phyloP scores from a whole-genome alignment of 2,888 invertebrate species.

The Ommatoiulus sabulosus region DNA sequence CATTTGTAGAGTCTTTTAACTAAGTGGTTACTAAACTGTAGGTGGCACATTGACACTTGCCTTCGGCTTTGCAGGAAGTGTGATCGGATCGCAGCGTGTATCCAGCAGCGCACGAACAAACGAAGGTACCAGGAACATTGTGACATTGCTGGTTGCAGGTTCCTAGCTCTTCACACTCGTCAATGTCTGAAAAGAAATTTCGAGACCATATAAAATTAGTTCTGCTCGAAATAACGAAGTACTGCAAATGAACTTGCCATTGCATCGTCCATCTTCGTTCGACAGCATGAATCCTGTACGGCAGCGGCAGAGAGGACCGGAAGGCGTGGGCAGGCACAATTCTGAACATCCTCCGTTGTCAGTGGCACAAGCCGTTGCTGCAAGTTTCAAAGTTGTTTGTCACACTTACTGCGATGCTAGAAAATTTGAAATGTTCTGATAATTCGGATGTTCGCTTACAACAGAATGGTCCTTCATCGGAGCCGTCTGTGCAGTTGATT shows the following conservation, averaged over 20 bases:
- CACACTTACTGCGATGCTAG: not conserved
- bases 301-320: conserved; percentile 61
- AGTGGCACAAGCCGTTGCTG: conserved; percentile 57
- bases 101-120: conserved; percentile 76
- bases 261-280: conserved; percentile 60
- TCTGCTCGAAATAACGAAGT: not conserved
- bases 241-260: conserved; percentile 53
- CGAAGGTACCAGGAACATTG: conserved; percentile 76
- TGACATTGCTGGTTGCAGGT: conserved; percentile 71
- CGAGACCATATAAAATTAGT: no score
- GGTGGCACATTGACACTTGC: no score
- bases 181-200: conserved; percentile 66
- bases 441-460: conserved; percentile 30
- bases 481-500: conserved; percentile 67
- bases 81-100: conserved; percentile 72
- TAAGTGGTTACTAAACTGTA: no score
- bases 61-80: conserved; percentile 71
- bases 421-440: not conserved
- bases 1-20: no score
- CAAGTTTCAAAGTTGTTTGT: not conserved
- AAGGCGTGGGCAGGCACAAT: conserved; percentile 57
- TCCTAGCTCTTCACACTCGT: conserved; percentile 67
- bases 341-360: conserved; percentile 58
- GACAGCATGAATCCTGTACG: conserved; percentile 60
- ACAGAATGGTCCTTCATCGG: conserved; percentile 66